phyloP scores from a whole-genome alignment of 2,113 vertebrate genomes.

The Chionodraco myersi region DNA sequence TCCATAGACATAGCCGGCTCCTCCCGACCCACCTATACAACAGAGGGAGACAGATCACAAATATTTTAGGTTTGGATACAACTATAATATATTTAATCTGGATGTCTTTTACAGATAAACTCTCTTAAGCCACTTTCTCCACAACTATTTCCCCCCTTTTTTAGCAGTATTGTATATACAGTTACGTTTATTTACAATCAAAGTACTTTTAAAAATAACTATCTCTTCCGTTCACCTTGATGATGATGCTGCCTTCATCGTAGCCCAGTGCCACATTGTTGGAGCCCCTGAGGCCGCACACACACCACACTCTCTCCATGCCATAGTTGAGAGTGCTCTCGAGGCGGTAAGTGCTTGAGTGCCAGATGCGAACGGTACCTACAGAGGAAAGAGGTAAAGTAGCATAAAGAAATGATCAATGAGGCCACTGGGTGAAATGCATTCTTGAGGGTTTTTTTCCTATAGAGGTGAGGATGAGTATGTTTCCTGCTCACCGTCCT shows the following conservation, averaged over 20 bases:
- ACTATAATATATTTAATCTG: not conserved
- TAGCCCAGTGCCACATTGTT: constrained; percentile 97
- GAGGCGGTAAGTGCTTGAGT: constrained; percentile 96
- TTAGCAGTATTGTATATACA: not conserved
- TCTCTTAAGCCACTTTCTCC: not conserved
- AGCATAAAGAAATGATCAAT: not conserved
- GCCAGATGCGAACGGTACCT: constrained; percentile 99
- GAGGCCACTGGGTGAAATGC: not conserved
- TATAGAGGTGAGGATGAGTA: not conserved
- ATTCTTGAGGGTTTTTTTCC: not conserved
- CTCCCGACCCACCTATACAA: constrained; percentile 92
- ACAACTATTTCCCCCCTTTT: not conserved
- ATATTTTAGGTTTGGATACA: not conserved
- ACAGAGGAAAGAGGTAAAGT: not conserved
- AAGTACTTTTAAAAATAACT: not conserved
- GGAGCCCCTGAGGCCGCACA: constrained; percentile 94
- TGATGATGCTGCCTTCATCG: constrained; percentile 99
- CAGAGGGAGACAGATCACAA: constrained; percentile 1
- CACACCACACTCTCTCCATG: constrained; percentile 99
- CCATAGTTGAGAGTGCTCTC: constrained; percentile 98
- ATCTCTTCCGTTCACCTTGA: constrained; percentile 87
- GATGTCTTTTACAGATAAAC: not conserved
- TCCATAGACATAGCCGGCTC: constrained; percentile 99
- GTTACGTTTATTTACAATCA: not conserved
- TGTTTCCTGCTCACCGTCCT: constrained; percentile 88